Evolutionary conservation across 2,888 invertebrate species (phyloP).

Genomic region (Anorthoa munda): DNA sequence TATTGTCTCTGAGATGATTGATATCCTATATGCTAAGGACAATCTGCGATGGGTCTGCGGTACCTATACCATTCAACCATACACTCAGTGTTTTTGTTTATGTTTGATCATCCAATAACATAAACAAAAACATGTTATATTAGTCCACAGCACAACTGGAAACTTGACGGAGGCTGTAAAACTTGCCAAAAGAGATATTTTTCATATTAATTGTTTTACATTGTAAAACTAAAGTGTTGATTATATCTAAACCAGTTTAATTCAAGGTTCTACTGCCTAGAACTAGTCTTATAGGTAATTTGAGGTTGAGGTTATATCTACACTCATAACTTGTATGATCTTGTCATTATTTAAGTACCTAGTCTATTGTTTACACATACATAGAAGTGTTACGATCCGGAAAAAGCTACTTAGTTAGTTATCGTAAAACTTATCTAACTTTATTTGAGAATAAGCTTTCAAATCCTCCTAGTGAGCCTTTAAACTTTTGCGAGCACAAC

Average conservation of each 20-base stretch:
- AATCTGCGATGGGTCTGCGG: background rate
- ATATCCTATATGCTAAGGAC: no score
- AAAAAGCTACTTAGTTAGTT: background rate
- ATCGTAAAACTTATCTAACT: background rate
- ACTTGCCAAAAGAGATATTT: background rate
- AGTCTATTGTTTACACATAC: background rate
- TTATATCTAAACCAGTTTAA: constrained; percentile 33
- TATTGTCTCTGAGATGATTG: background rate
- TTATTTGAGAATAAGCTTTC: background rate
- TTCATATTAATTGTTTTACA: background rate
- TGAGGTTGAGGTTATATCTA: constrained; percentile 42
- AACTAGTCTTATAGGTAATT: constrained; percentile 22
- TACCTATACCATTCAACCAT: no score
- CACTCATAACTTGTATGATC: constrained; percentile 5
- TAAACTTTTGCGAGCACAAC: background rate
- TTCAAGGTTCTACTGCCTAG: constrained; percentile 9
- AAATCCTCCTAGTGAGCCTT: background rate
- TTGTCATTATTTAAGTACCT: constrained; percentile 1
- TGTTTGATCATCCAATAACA: background rate
- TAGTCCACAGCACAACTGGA: background rate
- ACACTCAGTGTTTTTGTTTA: no score
- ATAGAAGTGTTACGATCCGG: background rate
- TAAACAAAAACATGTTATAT: background rate
- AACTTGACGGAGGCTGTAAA: background rate
- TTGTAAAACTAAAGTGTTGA: background rate